phyloP scores from a whole-genome alignment of 2,797 vertebrate species.

The Tragelaphus oryx region DNA sequence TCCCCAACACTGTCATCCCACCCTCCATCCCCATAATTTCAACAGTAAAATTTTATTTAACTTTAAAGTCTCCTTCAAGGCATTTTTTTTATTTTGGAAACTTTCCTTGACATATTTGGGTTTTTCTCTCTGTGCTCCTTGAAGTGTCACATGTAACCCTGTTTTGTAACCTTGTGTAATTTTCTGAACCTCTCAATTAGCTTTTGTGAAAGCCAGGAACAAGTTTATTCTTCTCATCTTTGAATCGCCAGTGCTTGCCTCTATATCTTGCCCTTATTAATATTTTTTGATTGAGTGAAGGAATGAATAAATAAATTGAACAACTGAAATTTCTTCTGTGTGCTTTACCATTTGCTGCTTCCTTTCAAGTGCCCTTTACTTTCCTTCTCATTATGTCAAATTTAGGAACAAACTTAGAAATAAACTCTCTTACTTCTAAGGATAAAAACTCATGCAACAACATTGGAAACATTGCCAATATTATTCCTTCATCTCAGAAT shows the following conservation, averaged over 20 bases:
- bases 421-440: not conserved
- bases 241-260: not conserved
- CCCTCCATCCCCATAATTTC: not conserved
- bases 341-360: not conserved
- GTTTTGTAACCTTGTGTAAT: not conserved
- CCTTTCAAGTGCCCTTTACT: not conserved
- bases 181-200: not conserved
- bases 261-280: not conserved
- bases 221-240: not conserved
- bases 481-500: slow-evolving; percentile 9
- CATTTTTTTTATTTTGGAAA: not conserved
- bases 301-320: not conserved
- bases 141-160: not conserved
- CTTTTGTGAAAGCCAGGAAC: not conserved
- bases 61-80: not conserved
- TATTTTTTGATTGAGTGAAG: not conserved
- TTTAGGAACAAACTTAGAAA: slow-evolving; percentile 9
- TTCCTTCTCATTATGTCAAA: not conserved
- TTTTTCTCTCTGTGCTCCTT: not conserved
- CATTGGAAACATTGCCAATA: not conserved
- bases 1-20: not conserved
- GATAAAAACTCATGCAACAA: not conserved
- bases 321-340: not conserved
- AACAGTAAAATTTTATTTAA: not conserved
- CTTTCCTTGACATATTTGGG: not conserved